Base-by-base conservation (phyloP, 2,888 invertebrate genomes). In the Sicus ferrugineus region DNA sequence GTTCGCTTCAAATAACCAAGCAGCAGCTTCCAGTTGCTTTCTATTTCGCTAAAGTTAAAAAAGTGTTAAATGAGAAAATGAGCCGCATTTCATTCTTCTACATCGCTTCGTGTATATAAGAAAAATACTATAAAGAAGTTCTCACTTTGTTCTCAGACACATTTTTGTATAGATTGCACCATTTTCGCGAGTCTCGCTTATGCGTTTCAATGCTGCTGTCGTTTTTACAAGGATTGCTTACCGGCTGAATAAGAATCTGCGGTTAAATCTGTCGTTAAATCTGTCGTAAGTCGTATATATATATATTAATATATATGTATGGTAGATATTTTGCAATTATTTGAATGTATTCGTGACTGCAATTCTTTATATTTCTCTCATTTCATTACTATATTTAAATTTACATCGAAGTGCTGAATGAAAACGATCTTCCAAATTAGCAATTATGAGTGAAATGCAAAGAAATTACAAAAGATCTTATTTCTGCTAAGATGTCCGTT, bases 121-220 rank as follows among this genome's bases (percentile, higher is more conserved):
- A 67, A 67, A 67, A 67, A 67, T 67, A 67, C 56, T 59, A 67
- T 59, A 30, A 67, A 67, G 59, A 59, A 64, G 28, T 50, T 30
- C 58, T 67, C 31, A 30, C 48, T 58, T 67, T 59, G 58, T 58
- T 67, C 42, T 66, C 66, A 58, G 56, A 58, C 66, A 58, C 7
- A 9, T 34, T 34, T 66, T 66, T 66, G 42, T 66, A 58, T 66
- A 66, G 66, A 66, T 66, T 66, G 66, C 66, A 66, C 66, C 66
- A 66, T 66, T 66, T 66, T 66, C 30, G 30, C 42, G 56, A 42
- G 56, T 66, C 42, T 46, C 38, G 38, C 6, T 23, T 65, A 16
- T 59, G 16, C 19, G 14, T 64, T 64, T 65, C 28, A 26, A 54
- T 54, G 6, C 21, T 50, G 19, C 19, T 21, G 6, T 14, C 28